Conservation (phyloP, 2,797 vertebrate species). For the Falco rusticolus region DNA sequence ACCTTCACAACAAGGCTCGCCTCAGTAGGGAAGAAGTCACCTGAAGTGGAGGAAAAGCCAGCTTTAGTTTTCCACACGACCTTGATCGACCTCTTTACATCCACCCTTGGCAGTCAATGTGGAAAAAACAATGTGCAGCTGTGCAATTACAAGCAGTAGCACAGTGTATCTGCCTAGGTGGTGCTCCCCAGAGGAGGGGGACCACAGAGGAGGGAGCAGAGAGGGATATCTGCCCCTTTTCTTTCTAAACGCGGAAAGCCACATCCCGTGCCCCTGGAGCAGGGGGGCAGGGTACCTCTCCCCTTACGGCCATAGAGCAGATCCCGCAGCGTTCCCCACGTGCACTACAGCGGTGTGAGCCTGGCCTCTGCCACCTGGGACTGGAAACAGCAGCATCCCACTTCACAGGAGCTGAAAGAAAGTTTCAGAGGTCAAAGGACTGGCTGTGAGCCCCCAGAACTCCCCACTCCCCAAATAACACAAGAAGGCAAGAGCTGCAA, state of each 20-base stretch:
- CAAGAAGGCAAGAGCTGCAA: not conserved
- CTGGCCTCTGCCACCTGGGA: rapidly evolving
- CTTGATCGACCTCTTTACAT: not conserved
- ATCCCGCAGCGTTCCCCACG: rapidly evolving
- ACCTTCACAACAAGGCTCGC: not conserved
- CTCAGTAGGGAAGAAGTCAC: not conserved
- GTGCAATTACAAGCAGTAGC: not conserved
- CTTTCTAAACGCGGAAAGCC: not conserved
- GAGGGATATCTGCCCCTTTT: not conserved
- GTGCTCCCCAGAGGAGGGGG: not conserved
- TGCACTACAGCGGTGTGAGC: not conserved
- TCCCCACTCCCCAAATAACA: not conserved
- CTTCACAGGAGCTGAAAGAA: not conserved
- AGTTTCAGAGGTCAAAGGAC: not conserved
- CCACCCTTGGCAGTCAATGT: not conserved
- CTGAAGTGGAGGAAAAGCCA: slow-evolving; percentile 9
- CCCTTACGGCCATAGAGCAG: not conserved
- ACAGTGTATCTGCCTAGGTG: not conserved
- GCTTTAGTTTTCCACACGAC: not conserved
- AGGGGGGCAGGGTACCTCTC: not conserved
- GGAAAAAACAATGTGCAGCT: not conserved
- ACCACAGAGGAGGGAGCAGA: not conserved
- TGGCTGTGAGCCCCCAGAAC: not conserved
- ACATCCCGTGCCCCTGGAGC: not conserved
- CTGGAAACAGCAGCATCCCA: not conserved